These are phyloP conservation scores for Oreochromis niloticus DNA, from an alignment of 2,113 vertebrate genomes.

Conservation along the genomic window DNA sequence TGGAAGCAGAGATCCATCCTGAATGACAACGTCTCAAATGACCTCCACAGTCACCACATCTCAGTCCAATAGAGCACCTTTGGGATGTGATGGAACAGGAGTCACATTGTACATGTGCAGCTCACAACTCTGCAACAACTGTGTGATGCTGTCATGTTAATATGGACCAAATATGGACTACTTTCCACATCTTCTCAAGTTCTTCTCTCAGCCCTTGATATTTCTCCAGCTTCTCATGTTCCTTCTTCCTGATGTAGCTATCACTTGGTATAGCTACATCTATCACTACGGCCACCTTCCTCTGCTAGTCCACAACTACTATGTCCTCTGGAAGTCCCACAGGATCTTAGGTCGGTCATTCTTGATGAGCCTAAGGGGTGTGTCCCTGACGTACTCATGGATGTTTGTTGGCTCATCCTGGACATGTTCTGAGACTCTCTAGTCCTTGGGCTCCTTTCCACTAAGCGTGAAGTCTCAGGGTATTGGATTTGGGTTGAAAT, in stretches of 20 bases:
- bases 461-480: not conserved
- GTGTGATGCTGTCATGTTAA: not conserved
- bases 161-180: not conserved
- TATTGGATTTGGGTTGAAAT: not conserved
- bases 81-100: not conserved
- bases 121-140: not conserved
- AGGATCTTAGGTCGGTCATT: not conserved
- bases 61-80: not conserved
- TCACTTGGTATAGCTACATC: not conserved
- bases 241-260: not conserved
- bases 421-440: not conserved
- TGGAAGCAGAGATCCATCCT: not conserved
- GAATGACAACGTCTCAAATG: not conserved
- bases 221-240: not conserved
- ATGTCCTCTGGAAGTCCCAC: not conserved
- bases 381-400: not conserved
- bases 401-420: not conserved
- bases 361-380: not conserved
- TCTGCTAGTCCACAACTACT: not conserved
- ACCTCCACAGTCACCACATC: not conserved
- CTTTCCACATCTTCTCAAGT: not conserved
- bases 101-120: not conserved
- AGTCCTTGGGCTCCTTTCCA: not conserved
- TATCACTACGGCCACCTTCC: not conserved
- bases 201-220: not conserved